Evolutionary conservation across 2,113 vertebrate species (phyloP), one percentile per base, ranked within the genome.

Genomic region (Phylloscopus whistleri): DNA sequence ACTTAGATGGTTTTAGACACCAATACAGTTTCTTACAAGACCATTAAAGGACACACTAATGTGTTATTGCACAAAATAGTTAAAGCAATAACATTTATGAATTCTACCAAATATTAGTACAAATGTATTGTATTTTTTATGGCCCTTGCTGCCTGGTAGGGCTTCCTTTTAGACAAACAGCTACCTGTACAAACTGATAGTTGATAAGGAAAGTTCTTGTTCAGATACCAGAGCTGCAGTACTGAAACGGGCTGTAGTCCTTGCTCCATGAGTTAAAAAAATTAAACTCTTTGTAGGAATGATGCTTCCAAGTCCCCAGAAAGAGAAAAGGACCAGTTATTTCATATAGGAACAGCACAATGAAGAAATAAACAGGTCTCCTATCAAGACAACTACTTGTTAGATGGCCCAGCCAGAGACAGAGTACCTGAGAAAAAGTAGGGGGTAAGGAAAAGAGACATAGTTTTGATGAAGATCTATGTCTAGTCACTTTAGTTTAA

Each of bases 261-360:
- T 82, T 96, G 69, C 59, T 96, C 69, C 67, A 84, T 86, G 81
- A 97, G 60, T 89, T 64, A 74, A 87, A 62, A 72, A 93, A 95
- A 66, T 55, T 79, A 81, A 78, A 67, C 13, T 78, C 33, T 90
- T 91, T 89, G 64, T 87, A 90, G 89, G 88, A 96, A 63, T 43
- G 62, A 88, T 67, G 33, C 28, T 93, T 91, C 46, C 49, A 62
- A 92, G 62, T 75, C 72, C 86, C 75, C 83, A 83, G 56, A 78
- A 97, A 95, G 73, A 76, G 70, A 37, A 83, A 93, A 90, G 59
- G 83, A 27, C 70, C 78, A 92, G 66, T 30, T 80, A 83, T n/a
- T 82, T 59, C 64, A 60, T 48, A 78, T 2, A 95, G 39, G 43
- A 97, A 62, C 7, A 62, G 85, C 56, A 84, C 75, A 96, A 89